Percentiles rank a stretch among this genome's conserved stretches.
Evolutionary conservation across 2,888 invertebrate genomes (phyloP).

Genomic region (Limenitis camilla): DNA sequence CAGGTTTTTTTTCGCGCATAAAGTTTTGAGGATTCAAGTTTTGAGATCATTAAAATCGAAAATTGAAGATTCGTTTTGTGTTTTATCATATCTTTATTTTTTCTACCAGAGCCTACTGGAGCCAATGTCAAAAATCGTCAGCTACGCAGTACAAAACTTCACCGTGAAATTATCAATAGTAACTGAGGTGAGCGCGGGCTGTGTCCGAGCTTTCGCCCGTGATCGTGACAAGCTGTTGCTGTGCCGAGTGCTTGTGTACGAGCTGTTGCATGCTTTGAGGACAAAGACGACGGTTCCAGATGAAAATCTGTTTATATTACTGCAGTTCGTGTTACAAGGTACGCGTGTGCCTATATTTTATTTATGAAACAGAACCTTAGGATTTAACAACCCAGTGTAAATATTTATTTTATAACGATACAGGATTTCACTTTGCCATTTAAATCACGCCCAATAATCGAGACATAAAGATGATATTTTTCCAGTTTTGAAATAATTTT

Average conservation of each 20-base stretch:
- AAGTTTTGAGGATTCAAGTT: no score
- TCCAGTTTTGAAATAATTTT: no score
- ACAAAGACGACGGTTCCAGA: constrained; percentile 97
- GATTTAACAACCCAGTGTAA: no score
- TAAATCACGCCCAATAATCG: no score
- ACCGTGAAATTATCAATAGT: constrained; percentile 85
- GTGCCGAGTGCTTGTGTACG: constrained; percentile 93
- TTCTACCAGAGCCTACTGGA: constrained; percentile 85
- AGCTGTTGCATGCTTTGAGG: constrained; percentile 95
- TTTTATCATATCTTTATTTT: no score
- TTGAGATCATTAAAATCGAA: no score
- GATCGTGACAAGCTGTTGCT: constrained; percentile 96
- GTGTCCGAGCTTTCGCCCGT: constrained; percentile 90
- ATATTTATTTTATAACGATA: no score
- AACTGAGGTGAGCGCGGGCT: constrained; percentile 91
- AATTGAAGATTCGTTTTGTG: no score
- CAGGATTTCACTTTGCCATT: no score
- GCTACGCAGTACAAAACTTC: constrained; percentile 93
- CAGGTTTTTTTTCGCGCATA: no score
- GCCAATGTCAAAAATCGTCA: constrained; percentile 95
- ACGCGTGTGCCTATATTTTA: not conserved
- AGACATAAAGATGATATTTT: no score
- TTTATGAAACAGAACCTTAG: no score
- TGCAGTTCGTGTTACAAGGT: constrained; percentile 90
- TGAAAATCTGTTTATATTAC: constrained; percentile 92